These are phyloP conservation scores for Montipora efflorescens DNA, from an alignment of 64 coral and sea anemone species.

Conservation along the genomic window DNA sequence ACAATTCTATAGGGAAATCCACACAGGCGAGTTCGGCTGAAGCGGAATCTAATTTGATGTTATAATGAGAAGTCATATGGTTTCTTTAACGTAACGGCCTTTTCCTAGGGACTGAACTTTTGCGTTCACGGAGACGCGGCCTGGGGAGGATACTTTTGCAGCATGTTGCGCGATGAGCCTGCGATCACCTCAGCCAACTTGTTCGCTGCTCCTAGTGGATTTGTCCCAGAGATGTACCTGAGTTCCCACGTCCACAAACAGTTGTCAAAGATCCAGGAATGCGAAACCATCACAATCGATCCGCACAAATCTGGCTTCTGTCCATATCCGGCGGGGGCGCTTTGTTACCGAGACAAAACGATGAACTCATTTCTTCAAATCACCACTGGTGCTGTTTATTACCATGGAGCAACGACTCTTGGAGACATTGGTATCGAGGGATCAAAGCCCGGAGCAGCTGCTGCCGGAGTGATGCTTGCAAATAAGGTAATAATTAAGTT, in stretches of 20 bases:
- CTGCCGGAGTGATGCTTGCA: constrained; percentile 73
- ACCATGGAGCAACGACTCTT: constrained; percentile 72
- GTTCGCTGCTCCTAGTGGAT: background rate
- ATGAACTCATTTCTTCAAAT: constrained; percentile 86
- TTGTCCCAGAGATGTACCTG: constrained; percentile 68
- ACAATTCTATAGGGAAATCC: too few species aligned
- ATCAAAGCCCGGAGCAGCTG: constrained; percentile 91
- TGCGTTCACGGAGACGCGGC: constrained; percentile 79
- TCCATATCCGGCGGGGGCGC: constrained; percentile 86
- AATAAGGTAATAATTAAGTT: constrained; percentile 66
- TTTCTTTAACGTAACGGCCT: background rate
- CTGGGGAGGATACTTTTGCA: constrained; percentile 91
- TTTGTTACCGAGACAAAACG: constrained; percentile 75
- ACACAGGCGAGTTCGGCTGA: too few species aligned
- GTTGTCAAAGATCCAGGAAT: constrained; percentile 47
- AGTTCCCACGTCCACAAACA: constrained; percentile 52
- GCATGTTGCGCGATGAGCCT: constrained; percentile 69
- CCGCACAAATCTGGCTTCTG: constrained; percentile 93
- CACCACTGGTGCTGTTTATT: constrained; percentile 74
- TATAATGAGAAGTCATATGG: too few species aligned
- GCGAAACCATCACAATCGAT: constrained; percentile 90
- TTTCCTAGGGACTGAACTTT: constrained; percentile 76
- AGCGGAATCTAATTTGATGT: too few species aligned
- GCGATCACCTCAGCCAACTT: background rate
- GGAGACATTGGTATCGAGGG: constrained; percentile 90